Evolutionary conservation across 2,113 vertebrate species (phyloP), one percentile per base, ranked within the genome.

Genomic region (Psilopsiagon aurifrons): DNA sequence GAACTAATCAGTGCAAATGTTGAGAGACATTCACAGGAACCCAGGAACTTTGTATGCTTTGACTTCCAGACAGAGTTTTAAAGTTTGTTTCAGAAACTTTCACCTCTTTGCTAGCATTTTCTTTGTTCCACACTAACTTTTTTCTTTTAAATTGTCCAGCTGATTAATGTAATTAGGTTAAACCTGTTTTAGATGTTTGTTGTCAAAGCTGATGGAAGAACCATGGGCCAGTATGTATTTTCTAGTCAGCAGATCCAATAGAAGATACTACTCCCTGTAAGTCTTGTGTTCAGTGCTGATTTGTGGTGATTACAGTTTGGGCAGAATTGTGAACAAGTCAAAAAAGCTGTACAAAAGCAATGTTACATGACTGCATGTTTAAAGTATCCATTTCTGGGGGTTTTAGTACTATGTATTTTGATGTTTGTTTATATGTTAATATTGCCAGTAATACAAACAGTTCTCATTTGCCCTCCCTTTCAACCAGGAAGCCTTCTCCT

Each of bases 101-200:
- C 24, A 62, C 70, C 70, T 76, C 85, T 91, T 49, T 62, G 51
- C 69, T 81, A 46, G 11, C 7, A 7, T 78, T 89, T 87, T 79
- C 51, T 60, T 68, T 74, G 31, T 44, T 90, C 33, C 29, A 22
- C n/a, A 43, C 14, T 33, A 14, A 43, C 31, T 84, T 75, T 89
- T 86, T 84, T 57, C 44, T 76, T 85, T 86, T 25, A 77, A 80
- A 52, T 62, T 70, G 79, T 80, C 68, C 66, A 37, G 44, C 28
- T 80, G 63, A 66, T 94, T 90, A 86, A 18, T 54, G 46, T 93
- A 90, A 93, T 94, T 66, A 90, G 37, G 22, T 86, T 80, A 77
- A 94, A 92, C 33, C 67, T 90, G 71, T 28, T 95, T 69, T 69
- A 92, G 82, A 71, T 77, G 41, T 90, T 73, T 93, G 44, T 88